Evolutionary conservation across 2,113 vertebrate genomes (phyloP).

Genomic region (Callocephalon fimbriatum): DNA sequence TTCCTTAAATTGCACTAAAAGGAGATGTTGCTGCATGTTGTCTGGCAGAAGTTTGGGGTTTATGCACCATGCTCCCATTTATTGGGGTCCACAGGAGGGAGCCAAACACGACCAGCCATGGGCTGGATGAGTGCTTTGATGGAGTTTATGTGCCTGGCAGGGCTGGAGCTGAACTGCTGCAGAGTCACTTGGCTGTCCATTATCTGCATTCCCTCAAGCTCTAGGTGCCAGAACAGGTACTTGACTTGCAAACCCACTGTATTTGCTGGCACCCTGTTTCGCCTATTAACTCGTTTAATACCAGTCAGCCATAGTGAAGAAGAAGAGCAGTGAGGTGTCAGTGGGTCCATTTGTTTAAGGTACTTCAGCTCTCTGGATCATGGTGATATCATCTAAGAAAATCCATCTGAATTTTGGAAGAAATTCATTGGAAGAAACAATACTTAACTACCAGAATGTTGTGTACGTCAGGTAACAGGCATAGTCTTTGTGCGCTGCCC

Average conservation of each 20-base stretch:
- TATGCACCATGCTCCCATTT: fast-evolving
- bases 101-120: neutral
- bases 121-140: neutral
- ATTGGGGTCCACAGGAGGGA: neutral
- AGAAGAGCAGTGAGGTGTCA: neutral
- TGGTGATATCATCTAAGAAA: neutral
- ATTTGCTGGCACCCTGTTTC: neutral
- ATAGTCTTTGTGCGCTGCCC: neutral
- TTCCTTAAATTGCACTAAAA: neutral
- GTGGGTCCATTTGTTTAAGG: neutral
- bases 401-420: neutral
- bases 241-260: neutral
- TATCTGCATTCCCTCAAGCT: neutral
- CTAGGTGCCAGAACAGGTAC: neutral
- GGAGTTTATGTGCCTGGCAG: neutral
- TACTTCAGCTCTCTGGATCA: neutral
- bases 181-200: neutral
- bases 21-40: neutral
- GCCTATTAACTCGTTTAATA: neutral
- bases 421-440: neutral
- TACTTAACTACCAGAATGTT: neutral
- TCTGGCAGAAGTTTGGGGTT: neutral
- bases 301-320: neutral
- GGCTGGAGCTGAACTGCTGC: neutral
- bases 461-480: neutral